Evolutionary conservation across 1,140 invertebrate species (phyloP).

Genomic region (Dinoponera quadriceps): DNA sequence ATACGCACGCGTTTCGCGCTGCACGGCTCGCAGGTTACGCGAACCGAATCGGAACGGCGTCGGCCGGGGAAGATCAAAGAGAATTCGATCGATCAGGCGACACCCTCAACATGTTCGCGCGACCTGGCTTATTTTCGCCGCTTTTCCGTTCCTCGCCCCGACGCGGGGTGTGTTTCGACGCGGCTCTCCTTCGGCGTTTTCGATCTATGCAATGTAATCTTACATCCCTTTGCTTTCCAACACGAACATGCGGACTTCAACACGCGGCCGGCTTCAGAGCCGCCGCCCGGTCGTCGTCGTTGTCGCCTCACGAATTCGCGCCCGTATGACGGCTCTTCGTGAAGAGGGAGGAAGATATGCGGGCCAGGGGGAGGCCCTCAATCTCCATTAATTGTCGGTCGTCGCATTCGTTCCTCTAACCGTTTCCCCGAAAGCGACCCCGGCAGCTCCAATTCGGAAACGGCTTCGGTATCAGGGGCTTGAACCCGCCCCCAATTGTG

Average conservation of each 20-base stretch:
- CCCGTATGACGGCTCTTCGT: conserved; percentile 53
- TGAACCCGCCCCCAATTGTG: conserved; percentile 8
- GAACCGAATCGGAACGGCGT: too few species aligned
- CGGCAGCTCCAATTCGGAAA: conserved; percentile 10
- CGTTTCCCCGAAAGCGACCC: conserved; percentile 54
- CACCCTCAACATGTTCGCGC: too few species aligned
- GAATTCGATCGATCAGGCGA: too few species aligned
- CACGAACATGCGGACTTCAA: too few species aligned
- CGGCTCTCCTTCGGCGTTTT: not conserved
- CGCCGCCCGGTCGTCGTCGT: not conserved
- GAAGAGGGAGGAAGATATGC: conserved; percentile 53
- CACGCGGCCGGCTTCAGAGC: too few species aligned
- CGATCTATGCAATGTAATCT: not conserved
- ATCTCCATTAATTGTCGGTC: conserved; percentile 64
- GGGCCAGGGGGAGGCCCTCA: conserved; percentile 49
- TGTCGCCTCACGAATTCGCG: conserved; percentile 45
- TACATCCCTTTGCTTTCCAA: too few species aligned
- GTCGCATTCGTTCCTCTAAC: conserved; percentile 35
- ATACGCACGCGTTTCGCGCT: too few species aligned
- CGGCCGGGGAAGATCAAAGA: too few species aligned
- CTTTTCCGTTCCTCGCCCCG: not conserved
- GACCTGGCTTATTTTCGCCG: too few species aligned
- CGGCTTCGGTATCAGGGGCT: not conserved
- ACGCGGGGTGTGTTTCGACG: not conserved
- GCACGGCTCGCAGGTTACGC: too few species aligned